These are phyloP conservation scores for Seladonia tumulorum DNA, from an alignment of 2,888 invertebrate species.

Conservation along the genomic window DNA sequence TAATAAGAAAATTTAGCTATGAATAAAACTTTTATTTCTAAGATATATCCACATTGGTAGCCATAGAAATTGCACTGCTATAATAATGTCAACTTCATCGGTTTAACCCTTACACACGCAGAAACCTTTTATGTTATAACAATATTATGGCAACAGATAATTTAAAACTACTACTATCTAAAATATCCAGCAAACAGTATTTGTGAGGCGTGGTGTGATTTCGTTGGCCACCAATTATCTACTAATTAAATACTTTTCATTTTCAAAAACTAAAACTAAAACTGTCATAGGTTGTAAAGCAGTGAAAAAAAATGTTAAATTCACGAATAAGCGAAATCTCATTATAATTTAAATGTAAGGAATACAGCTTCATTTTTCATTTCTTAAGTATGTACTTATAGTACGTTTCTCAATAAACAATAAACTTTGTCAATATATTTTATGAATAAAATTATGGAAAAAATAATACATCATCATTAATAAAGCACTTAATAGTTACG, in stretches of 20 bases:
- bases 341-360: no score
- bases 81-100: background rate
- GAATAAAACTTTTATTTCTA: conserved; percentile 9
- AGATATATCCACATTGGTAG: conserved; percentile 4
- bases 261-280: background rate
- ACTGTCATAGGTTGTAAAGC: background rate
- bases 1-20: conserved; percentile 14
- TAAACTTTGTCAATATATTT: no score
- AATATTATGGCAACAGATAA: no score
- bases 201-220: background rate
- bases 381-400: no score
- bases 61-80: background rate
- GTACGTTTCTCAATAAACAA: no score
- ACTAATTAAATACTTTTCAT: background rate
- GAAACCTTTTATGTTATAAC: no score
- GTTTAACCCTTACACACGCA: background rate
- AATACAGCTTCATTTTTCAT: no score
- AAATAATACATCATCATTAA: no score
- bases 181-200: background rate
- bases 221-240: background rate
- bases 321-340: no score
- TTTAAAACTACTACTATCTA: no score
- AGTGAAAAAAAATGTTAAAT: background rate
- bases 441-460: no score
- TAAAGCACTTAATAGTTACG: no score